Base-by-base conservation (phyloP, 1,140 invertebrate genomes). In the Batillaria attramentaria region DNA sequence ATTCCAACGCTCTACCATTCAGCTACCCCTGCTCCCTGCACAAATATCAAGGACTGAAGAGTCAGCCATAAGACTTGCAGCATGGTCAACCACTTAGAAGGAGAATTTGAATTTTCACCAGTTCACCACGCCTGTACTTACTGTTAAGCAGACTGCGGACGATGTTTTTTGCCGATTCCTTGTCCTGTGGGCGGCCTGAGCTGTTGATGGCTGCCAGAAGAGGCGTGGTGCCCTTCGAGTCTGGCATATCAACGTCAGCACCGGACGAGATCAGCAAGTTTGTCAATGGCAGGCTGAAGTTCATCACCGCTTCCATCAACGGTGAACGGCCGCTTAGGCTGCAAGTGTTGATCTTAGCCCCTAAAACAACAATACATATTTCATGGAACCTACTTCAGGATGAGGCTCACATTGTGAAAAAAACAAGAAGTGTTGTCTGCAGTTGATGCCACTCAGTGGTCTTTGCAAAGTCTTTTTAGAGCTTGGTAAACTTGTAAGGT, bases 171-270 rank as follows among this genome's bases (percentile, higher is more conserved):
- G 28, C 54, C 5, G 57, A 13, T 13, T 28, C 35, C 5, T 39
- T n/a, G 35, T 75, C 37, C n/a, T 24, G 33, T 10, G 57, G 33
- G n/a, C n/a, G 57, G 33, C 33, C 8, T 31, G 62, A 62, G 54
- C 16, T 28, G 35, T 28, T 10, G 28, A 75, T 42, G 39, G 43
- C 73, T 3, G 37, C 33, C 2, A 3, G 13, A 2, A 75, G 73
- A 10, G 73, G 73, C 18, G 57, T 62, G n/a, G 73, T 75, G 4
- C 73, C 73, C 73, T 75, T 75, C 28, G 62, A n/a, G 54, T 75
- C 73, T 20, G 37, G n/a, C 54, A 75, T 35, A 57, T 65, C 39
- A 31, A 54, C 33, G 28, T 65, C 43, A 4, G 73, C 73, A 16
- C 73, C 73, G 1, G 73, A 50, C 37, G 24, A 16, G n/a, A 75